phyloP scores from a whole-genome alignment of 2,888 invertebrate genomes.

The Autographa gamma region DNA sequence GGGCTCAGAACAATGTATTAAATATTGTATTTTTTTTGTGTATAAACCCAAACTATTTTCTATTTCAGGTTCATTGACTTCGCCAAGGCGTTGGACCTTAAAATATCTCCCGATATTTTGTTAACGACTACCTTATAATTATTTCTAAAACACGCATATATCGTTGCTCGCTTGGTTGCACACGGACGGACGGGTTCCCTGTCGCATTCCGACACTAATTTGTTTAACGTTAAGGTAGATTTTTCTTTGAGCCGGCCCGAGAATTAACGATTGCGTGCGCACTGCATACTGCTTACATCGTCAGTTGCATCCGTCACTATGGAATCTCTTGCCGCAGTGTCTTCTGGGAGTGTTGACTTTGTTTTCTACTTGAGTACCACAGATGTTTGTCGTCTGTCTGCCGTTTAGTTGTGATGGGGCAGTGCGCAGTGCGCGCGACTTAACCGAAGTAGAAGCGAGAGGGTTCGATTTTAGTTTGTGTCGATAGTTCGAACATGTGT shows the following conservation, averaged over 20 bases:
- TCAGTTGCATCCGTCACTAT: constrained; percentile 50
- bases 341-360: constrained; percentile 49
- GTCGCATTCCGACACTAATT: constrained; percentile 86
- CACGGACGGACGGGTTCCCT: constrained; percentile 77
- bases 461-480: constrained; percentile 76
- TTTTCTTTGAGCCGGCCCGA: constrained; percentile 77
- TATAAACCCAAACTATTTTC: constrained; percentile 20
- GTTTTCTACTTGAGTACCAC: constrained; percentile 31
- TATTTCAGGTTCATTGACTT: constrained; percentile 77
- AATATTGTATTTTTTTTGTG: too few species aligned
- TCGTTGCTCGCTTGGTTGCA: constrained; percentile 81
- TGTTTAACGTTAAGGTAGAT: constrained; percentile 81
- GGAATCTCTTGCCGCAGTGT: constrained; percentile 45
- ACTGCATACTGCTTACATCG: constrained; percentile 41
- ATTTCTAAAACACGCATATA: constrained; percentile 79
- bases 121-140: constrained; percentile 70
- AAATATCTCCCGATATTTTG: constrained; percentile 67
- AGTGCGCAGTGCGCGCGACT: constrained; percentile 45
- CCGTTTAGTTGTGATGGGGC: constrained; percentile 25
- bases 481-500: constrained; percentile 65
- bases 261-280: constrained; percentile 45
- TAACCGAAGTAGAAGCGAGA: constrained; percentile 70
- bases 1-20: too few species aligned
- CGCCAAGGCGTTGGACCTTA: constrained; percentile 62
- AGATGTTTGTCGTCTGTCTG: constrained; percentile 18